Percentiles rank a stretch among this genome's conserved stretches.
phyloP scores from a whole-genome alignment of 2,888 invertebrate genomes.

The Alcis repandata region DNA sequence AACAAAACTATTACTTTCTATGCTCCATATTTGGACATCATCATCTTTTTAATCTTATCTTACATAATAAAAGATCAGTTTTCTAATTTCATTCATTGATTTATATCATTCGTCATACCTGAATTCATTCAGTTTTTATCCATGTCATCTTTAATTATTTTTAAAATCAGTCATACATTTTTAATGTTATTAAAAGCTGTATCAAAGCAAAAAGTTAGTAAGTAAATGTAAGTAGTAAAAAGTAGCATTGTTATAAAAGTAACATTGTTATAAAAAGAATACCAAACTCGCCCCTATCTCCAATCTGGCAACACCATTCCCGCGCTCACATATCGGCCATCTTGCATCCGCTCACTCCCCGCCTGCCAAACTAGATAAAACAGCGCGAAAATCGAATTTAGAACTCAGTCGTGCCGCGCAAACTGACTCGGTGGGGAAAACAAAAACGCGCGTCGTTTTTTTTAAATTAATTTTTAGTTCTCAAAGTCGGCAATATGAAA shows the following conservation, averaged over 20 bases:
- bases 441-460: conserved; percentile 61
- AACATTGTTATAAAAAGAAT: background rate
- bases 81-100: too few relatives aligned
- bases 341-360: conserved; percentile 72
- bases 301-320: conserved; percentile 13
- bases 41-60: too few relatives aligned
- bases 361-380: conserved; percentile 70
- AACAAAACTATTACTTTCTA: too few relatives aligned
- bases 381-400: conserved; percentile 60
- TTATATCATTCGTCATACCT: too few relatives aligned
- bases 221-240: too few relatives aligned
- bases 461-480: conserved; percentile 57
- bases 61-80: too few relatives aligned
- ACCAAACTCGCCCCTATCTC: background rate
- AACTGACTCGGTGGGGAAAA: conserved; percentile 47
- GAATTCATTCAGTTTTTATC: too few relatives aligned
- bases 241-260: background rate
- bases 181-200: too few relatives aligned
- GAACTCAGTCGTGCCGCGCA: conserved; percentile 75
- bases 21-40: too few relatives aligned
- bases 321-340: conserved; percentile 51
- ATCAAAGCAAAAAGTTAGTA: too few relatives aligned
- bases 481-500: conserved; percentile 83
- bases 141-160: too few relatives aligned
- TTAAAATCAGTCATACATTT: too few relatives aligned